phyloP scores from a whole-genome alignment of 2,113 vertebrate genomes.

The Sus scrofa region T2T-Sscrofa CM000826.6:32435001-32435500 shows the following conservation, averaged over 20 bases:
- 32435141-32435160: background rate
- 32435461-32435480: conserved; percentile 33
- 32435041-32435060: conserved; percentile 40
- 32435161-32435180: conserved; percentile 15
- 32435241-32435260: background rate
- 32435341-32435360: background rate
- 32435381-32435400: background rate
- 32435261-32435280: background rate
- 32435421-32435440: background rate
- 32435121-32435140: background rate
- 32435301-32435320: background rate
- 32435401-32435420: background rate
- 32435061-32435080: background rate
- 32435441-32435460: background rate
- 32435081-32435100: conserved; percentile 16
- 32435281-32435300: background rate
- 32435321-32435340: background rate
- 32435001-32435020: conserved; percentile 47
- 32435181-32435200: background rate
- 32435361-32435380: background rate
- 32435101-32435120: background rate
- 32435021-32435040: conserved; percentile 34
- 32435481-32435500: background rate
- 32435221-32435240: background rate
- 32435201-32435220: background rate